Percentiles rank a stretch among this genome's conserved stretches.
Conservation (phyloP, 1,140 invertebrate genomes). For the Amphibalanus amphitrite region DNA sequence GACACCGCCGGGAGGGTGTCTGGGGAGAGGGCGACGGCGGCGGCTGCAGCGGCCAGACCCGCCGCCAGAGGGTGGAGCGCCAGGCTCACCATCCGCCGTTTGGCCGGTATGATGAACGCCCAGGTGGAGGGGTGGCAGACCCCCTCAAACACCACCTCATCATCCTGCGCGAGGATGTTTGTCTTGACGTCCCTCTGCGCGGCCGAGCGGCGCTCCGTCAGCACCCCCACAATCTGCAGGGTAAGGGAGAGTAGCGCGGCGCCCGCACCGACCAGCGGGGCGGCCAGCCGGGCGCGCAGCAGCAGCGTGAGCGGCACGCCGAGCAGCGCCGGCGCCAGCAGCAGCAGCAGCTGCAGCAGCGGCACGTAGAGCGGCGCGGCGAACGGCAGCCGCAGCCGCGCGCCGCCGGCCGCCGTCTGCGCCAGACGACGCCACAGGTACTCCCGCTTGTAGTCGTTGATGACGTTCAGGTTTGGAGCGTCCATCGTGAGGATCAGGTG, state of each 20-base stretch:
- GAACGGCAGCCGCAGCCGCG: not conserved
- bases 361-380: not conserved
- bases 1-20: slow-evolving; percentile 21
- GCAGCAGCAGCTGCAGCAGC: not conserved
- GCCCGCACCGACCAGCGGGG: not conserved
- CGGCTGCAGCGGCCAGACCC: slow-evolving; percentile 20
- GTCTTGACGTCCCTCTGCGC: not conserved
- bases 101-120: slow-evolving; percentile 25
- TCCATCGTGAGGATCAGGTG: not conserved
- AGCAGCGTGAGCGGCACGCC: not conserved
- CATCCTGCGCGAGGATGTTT: slow-evolving; percentile 3
- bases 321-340: not conserved
- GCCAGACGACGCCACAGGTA: not conserved
- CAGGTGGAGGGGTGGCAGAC: slow-evolving; percentile 20
- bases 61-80: slow-evolving; percentile 24
- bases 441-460: not conserved
- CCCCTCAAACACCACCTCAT: slow-evolving; percentile 1
- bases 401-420: not conserved
- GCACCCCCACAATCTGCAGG: not conserved
- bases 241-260: not conserved
- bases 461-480: not conserved
- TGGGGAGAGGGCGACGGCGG: slow-evolving; percentile 22
- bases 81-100: slow-evolving; percentile 25
- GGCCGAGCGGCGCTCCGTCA: not conserved
- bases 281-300: not conserved